Base-by-base conservation (phyloP, 2,113 vertebrate genomes). In the Procavia capensis region DNA sequence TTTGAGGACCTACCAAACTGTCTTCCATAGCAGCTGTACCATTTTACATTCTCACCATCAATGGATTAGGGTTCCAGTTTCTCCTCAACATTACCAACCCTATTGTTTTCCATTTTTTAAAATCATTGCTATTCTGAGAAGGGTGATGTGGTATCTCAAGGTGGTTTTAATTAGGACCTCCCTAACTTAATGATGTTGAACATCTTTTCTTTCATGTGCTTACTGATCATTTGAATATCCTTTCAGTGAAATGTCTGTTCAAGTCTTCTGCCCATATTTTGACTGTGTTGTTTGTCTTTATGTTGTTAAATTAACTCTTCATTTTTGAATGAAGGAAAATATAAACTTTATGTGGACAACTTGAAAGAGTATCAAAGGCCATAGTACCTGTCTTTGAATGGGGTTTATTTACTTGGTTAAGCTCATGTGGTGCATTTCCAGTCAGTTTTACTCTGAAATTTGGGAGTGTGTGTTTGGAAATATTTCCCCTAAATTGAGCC, bases 301-400 rank as follows among this genome's bases (percentile, higher is more conserved):
- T 34, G 20, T 39, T 39, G 20, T 72, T 72, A 72, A 72, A 39
- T 72, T 83, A 43, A 34, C 9, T 85, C 39, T 90, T 24, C 50
- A 50, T 66, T 88, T 96, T 68, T 81, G 45, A 97, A 85, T 25
- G 66, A 92, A 88, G 84, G n/a, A 41, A 90, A 92, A 93, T 78
- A 50, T 2, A 63, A 70, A 92, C 63, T 88, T 72, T 68, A 76
- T 63, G 50, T 85, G 85, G 78, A 74, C 81, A 81, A 34, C 78
- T 76, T 54, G 14, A 91, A 78, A 68, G 43, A 14, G 19, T 43
- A 63, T 57, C 54, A 95, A 72, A 83, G 75, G 36, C 45, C 61
- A 47, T 10, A 50, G 29, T 24, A 45, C n/a, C 39, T 2, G 31
- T 74, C 61, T 88, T 91, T 80, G 74, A 85, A 96, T 66, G 82